phyloP scores from a whole-genome alignment of 2,113 vertebrate genomes.

The Strix uralensis region DNA sequence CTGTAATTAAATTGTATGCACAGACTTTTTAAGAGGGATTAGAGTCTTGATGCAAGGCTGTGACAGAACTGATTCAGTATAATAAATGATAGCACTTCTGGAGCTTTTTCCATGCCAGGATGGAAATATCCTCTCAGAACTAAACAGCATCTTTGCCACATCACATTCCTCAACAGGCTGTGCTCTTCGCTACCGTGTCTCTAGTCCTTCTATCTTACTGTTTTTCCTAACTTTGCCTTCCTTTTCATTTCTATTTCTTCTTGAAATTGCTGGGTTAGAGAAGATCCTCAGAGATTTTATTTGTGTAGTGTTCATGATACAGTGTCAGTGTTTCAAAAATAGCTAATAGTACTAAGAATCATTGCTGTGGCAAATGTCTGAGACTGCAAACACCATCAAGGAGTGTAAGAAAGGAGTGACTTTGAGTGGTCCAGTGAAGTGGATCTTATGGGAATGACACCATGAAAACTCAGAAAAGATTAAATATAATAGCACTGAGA shows the following conservation, averaged over 20 bases:
- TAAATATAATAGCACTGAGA: not conserved
- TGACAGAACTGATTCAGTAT: not conserved
- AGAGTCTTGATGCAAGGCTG: not conserved
- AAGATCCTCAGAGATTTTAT: not conserved
- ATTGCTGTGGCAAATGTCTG: not conserved
- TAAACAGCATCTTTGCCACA: not conserved
- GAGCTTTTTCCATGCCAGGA: not conserved
- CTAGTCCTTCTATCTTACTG: not conserved
- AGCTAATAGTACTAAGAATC: not conserved
- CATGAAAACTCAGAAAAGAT: not conserved
- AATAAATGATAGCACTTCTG: not conserved
- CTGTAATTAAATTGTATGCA: not conserved
- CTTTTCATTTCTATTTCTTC: not conserved
- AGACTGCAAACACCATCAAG: not conserved
- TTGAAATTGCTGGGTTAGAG: not conserved
- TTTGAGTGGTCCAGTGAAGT: not conserved
- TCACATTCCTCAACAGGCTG: not conserved
- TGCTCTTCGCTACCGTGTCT: not conserved
- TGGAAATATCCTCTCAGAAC: not conserved
- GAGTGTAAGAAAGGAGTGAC: not conserved
- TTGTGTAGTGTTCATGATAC: not conserved
- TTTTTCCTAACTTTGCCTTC: not conserved
- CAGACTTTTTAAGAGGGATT: not conserved
- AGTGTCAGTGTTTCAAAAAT: not conserved
- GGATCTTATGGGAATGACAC: not conserved